Evolutionary conservation across 2,797 vertebrate genomes (phyloP).

Genomic region (Anguilla pacifica): DNA sequence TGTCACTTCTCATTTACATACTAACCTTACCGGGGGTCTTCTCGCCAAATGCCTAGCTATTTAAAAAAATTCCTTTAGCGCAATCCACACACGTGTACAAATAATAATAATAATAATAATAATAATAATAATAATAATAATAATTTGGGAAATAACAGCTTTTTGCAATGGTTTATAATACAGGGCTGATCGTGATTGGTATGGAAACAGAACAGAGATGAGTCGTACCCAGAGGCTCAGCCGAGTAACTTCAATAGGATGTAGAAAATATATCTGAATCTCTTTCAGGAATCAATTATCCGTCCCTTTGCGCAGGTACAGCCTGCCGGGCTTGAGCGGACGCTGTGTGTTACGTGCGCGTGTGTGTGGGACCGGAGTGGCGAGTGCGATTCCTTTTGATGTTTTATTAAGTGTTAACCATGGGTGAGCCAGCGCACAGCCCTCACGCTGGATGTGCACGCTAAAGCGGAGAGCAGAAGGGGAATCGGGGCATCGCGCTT

Average conservation of each 20-base stretch:
- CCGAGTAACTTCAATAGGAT: neutral
- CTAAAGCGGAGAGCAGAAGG: conserved; percentile 52
- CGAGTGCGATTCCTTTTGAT: conserved; percentile 70
- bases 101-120: neutral
- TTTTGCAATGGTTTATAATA: neutral
- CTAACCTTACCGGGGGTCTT: neutral
- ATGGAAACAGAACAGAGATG: neutral
- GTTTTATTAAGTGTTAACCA: conserved; percentile 76
- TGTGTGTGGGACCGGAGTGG: neutral
- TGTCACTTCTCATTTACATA: conserved; percentile 7
- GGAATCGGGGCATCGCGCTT: neutral
- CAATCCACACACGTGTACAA: neutral
- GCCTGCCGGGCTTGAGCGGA: neutral
- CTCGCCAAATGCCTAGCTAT: neutral
- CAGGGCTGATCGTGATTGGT: neutral
- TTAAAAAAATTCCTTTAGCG: neutral
- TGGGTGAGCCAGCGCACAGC: conserved; percentile 59
- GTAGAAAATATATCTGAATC: conserved; percentile 2
- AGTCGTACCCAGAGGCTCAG: neutral
- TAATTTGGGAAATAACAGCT: neutral
- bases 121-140: neutral
- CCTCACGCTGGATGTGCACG: conserved; percentile 57
- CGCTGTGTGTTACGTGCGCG: neutral
- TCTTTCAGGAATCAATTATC: conserved; percentile 11
- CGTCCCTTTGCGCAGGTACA: neutral